These are phyloP conservation scores for Hyles euphorbiae DNA, from an alignment of 1,140 invertebrate species.

Conservation along the genomic window DNA sequence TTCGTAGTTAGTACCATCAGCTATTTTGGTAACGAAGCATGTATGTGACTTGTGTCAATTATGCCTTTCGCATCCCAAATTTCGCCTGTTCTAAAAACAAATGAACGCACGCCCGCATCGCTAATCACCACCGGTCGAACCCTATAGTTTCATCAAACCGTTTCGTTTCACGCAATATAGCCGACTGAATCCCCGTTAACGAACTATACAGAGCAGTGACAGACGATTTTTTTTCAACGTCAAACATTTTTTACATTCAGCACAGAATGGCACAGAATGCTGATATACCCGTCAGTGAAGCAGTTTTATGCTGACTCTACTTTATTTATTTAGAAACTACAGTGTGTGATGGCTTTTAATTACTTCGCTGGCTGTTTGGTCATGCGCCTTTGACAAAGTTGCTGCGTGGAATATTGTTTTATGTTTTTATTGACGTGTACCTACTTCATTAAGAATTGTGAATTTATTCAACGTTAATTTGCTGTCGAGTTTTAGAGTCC, in stretches of 20 bases:
- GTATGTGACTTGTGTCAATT: too few relatives aligned
- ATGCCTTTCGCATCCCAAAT: too few relatives aligned
- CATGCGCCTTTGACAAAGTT: too few relatives aligned
- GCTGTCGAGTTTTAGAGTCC: neutral
- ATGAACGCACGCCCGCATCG: neutral
- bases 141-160: conserved; percentile 3
- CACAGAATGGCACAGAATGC: neutral
- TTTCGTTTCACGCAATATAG: conserved; percentile 7
- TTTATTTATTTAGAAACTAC: neutral
- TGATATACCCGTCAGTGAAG: neutral
- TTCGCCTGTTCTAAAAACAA: too few relatives aligned
- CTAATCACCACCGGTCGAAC: neutral
- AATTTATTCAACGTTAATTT: too few relatives aligned
- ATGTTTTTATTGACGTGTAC: too few relatives aligned
- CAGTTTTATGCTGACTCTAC: neutral
- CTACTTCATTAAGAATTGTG: too few relatives aligned
- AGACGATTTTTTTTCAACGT: neutral
- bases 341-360: neutral
- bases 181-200: conserved; percentile 9
- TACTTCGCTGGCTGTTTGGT: too few relatives aligned
- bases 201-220: conserved; percentile 9
- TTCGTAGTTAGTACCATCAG: too few relatives aligned
- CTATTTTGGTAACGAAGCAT: too few relatives aligned
- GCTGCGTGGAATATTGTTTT: too few relatives aligned
- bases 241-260: conserved; percentile 6